Base-by-base conservation (phyloP, 2,797 vertebrate species). In the Dipus sagitta region DNA sequence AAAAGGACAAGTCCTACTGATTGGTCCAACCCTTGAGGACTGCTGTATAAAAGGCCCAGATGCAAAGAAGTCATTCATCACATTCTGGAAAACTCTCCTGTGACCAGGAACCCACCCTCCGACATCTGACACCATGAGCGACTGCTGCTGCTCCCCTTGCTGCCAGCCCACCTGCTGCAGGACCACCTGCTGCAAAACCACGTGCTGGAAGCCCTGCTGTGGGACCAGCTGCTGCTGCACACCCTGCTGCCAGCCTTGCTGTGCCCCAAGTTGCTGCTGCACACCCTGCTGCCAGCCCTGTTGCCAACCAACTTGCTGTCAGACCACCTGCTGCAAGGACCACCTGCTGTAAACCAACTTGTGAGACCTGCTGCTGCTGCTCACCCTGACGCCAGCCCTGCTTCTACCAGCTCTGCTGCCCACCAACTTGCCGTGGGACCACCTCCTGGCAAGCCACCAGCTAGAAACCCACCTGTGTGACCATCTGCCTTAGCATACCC, bases 161-260 rank as follows among this genome's bases (percentile, higher is more conserved):
- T 86, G 65, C 67, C 85, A 74, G 23, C 62, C 95, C 6, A 77
- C 34, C 1, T 88, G 78, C 92, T 90, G 17, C 23, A 58, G 68
- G 32, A 65, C 93, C 42, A 62, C 52, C 52, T 54, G 52, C 52
- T 80, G 70, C 12, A 26, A 9, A 0, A 24, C 60, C 13, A 62
- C 10, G 54, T 94, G 83, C 90, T 81, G 62, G 10, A 10, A 9
- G 2, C 52, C 52, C 52, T 54, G 52, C 52, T 54, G 52, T 54
- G 32, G 15, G 18, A 17, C 84, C 32, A 64, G 54, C 85, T 86
- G 85, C 71, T 23, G 18, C 71, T 74, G 8, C 80, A 52, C 17
- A 72, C 68, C 68, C 62, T 30, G 80, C 38, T 81, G 80, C 34
- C 24, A 17, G 18, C 78, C 58, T 67, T 85, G 83, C 70, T 86